Conservation (phyloP, 2,888 invertebrate species). For the Drosophila colorata region DNA sequence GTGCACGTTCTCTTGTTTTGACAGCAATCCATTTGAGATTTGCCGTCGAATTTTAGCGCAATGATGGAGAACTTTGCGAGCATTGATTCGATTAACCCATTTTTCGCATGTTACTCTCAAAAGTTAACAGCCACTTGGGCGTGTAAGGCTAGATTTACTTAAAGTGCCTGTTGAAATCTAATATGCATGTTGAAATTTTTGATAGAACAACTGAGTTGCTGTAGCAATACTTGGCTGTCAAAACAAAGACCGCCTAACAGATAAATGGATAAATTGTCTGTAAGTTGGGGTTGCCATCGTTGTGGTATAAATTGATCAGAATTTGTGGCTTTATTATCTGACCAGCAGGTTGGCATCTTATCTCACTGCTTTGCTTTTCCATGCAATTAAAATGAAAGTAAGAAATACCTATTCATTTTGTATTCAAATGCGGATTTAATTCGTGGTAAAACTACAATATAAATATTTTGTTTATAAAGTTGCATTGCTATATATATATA, state of each 20-base stretch:
- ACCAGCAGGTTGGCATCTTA: constrained; percentile 7
- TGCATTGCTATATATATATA: too few relatives aligned
- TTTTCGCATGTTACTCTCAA: constrained; percentile 3
- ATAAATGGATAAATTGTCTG: too few relatives aligned
- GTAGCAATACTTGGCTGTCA: neutral
- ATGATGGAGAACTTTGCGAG: constrained; percentile 8
- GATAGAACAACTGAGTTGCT: neutral
- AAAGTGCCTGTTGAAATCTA: constrained; percentile 3
- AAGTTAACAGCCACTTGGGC: constrained; percentile 17
- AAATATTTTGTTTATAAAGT: too few relatives aligned
- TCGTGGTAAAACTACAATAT: neutral
- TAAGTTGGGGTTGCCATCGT: neutral
- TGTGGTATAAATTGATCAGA: neutral
- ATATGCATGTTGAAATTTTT: neutral
- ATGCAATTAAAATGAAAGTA: constrained; percentile 24
- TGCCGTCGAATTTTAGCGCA: constrained; percentile 2
- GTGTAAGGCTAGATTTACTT: neutral
- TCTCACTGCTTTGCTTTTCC: constrained; percentile 6
- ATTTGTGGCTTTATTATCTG: constrained; percentile 3
- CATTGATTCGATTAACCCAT: constrained; percentile 27
- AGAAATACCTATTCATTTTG: constrained; percentile 14
- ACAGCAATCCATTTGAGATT: constrained; percentile 60
- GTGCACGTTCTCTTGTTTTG: constrained; percentile 53
- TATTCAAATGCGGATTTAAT: constrained; percentile 10
- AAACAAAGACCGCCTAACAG: too few relatives aligned